Evolutionary conservation across 2,113 vertebrate genomes (phyloP).

Genomic region (Mus musculus): DNA sequence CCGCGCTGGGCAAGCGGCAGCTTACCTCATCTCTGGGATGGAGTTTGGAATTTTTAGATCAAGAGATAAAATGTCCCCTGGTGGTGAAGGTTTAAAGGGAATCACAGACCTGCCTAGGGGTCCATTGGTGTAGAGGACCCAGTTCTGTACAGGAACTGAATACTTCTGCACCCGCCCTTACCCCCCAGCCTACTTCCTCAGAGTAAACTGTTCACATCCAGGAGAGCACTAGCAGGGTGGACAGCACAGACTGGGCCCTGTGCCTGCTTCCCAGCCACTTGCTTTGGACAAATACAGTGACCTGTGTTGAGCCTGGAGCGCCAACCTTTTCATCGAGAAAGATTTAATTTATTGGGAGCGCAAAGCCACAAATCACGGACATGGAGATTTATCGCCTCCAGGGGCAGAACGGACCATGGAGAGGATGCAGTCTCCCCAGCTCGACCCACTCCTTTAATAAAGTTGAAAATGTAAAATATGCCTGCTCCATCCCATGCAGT

Average conservation of each 20-base stretch:
- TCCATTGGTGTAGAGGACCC: accelerated
- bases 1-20: background rate
- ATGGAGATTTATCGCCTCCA: slow-evolving; percentile 90
- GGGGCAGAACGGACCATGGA: slow-evolving; percentile 86
- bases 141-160: accelerated
- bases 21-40: background rate
- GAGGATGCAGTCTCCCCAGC: slow-evolving; percentile 83
- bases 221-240: accelerated
- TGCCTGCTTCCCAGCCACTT: slow-evolving; percentile 6
- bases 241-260: accelerated
- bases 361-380: slow-evolving; percentile 85
- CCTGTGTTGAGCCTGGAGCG: slow-evolving; percentile 71
- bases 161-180: too few relatives aligned
- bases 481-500: slow-evolving; percentile 81
- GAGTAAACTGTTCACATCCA: accelerated
- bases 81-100: accelerated
- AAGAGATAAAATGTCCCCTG: background rate
- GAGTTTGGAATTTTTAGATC: background rate
- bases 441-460: slow-evolving; percentile 91
- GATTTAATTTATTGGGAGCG: slow-evolving; percentile 86
- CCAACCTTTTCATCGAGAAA: slow-evolving; percentile 84
- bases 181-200: accelerated
- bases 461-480: slow-evolving; percentile 89
- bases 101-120: accelerated
- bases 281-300: slow-evolving; percentile 75